These are phyloP conservation scores for Drosophila greeni DNA, from an alignment of 2,888 invertebrate species.

Conservation along the genomic window DNA sequence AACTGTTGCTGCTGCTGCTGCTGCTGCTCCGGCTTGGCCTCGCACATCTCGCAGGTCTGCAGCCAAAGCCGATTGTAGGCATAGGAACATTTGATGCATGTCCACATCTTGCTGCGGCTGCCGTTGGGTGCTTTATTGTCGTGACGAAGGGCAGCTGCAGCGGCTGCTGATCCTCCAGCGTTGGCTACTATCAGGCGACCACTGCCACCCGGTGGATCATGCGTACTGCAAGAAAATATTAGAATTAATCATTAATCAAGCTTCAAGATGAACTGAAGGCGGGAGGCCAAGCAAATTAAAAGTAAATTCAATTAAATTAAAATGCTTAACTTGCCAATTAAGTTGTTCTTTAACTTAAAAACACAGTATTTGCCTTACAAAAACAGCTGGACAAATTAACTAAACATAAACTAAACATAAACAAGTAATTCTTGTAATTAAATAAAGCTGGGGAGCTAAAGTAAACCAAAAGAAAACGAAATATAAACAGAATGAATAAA, in stretches of 20 bases:
- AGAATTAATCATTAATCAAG: neutral
- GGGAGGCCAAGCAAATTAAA: conserved; percentile 3
- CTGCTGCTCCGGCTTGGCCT: conserved; percentile 65
- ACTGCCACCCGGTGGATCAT: conserved; percentile 28
- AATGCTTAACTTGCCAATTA: neutral
- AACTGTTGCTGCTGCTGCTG: conserved; percentile 13
- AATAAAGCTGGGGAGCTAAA: neutral
- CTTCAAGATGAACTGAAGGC: neutral
- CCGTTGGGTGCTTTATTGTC: conserved; percentile 73
- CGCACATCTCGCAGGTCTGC: conserved; percentile 90
- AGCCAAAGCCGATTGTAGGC: conserved; percentile 91
- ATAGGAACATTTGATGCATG: conserved; percentile 92
- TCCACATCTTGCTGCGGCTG: conserved; percentile 85
- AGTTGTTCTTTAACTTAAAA: neutral
- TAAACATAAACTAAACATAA: neutral
- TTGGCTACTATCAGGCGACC: conserved; percentile 18
- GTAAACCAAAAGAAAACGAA: conserved; percentile 6
- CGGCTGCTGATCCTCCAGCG: conserved; percentile 5
- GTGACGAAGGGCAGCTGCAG: conserved; percentile 50
- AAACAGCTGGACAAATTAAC: neutral
- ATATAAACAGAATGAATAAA: neutral
- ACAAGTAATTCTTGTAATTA: neutral
- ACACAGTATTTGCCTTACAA: neutral
- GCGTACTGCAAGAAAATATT: conserved; percentile 25
- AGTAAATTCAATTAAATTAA: neutral